phyloP scores from a whole-genome alignment of 2,888 invertebrate species.

The Ecliptopera silaceata region DNA sequence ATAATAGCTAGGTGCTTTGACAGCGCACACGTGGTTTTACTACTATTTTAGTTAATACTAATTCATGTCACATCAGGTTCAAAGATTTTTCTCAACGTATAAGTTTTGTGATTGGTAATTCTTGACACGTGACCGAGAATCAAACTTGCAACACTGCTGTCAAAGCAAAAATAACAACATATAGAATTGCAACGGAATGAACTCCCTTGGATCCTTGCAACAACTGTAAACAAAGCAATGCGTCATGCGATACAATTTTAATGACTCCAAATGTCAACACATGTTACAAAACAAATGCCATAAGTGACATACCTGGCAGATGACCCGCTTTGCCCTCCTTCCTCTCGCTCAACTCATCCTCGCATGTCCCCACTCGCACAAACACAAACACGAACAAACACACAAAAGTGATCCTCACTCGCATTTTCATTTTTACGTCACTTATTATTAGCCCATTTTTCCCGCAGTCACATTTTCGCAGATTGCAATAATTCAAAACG shows the following conservation, averaged over 20 bases:
- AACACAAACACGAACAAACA: conserved; percentile 67
- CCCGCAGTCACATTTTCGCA: conserved; percentile 77
- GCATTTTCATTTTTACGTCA: conserved; percentile 70
- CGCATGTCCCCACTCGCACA: conserved; percentile 59
- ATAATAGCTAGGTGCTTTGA: too few relatives aligned
- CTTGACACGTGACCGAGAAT: too few relatives aligned
- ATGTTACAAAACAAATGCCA: conserved; percentile 16
- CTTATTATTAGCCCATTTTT: conserved; percentile 64
- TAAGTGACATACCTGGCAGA: conserved; percentile 58
- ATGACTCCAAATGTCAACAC: conserved; percentile 25
- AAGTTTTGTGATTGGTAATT: too few relatives aligned
- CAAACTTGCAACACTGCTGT: too few relatives aligned
- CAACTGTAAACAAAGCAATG: conserved; percentile 31
- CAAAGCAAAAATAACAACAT: too few relatives aligned
- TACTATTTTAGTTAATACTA: too few relatives aligned
- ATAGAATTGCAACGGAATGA: too few relatives aligned
- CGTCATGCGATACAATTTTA: conserved; percentile 23
- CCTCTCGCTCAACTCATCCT: conserved; percentile 60
- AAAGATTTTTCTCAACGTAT: too few relatives aligned
- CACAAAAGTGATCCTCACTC: conserved; percentile 70
- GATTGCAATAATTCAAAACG: not conserved
- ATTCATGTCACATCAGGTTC: too few relatives aligned
- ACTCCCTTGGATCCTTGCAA: conserved; percentile 11
- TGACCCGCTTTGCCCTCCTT: conserved; percentile 56
- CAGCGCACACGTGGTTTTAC: too few relatives aligned